These are phyloP conservation scores for Aphaenogaster ashmeadi DNA, from an alignment of 1,140 invertebrate genomes.

Conservation along the genomic window DNA sequence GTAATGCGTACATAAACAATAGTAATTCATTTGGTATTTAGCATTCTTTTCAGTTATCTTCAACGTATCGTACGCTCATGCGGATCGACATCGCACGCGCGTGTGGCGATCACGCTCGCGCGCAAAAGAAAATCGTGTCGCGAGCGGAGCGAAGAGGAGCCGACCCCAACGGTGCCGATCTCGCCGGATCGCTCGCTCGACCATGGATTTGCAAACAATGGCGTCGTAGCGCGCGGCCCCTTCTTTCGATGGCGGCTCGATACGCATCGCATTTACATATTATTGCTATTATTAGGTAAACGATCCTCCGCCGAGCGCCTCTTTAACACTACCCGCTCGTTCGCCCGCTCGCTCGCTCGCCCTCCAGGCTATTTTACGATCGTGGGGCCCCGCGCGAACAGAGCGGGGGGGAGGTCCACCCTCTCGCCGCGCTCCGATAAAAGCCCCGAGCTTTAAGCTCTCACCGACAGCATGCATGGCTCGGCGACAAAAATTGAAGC, in stretches of 20 bases:
- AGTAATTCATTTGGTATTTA: constrained; percentile 4
- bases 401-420: constrained; percentile 20
- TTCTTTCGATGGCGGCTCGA: constrained; percentile 86
- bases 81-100: not conserved
- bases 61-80: not conserved
- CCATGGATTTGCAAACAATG: constrained; percentile 86
- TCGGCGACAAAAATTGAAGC: constrained; percentile 80
- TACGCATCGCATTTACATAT: constrained; percentile 87
- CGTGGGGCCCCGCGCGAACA: constrained; percentile 64
- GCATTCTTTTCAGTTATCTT: not conserved
- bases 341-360: constrained; percentile 77
- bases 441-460: constrained; percentile 43
- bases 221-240: constrained; percentile 81
- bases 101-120: not conserved
- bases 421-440: constrained; percentile 67
- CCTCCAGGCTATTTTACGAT: constrained; percentile 83
- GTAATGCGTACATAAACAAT: not conserved
- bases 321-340: constrained; percentile 82
- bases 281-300: constrained; percentile 87
- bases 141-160: constrained; percentile 1
- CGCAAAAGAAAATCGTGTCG: constrained; percentile 28
- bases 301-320: constrained; percentile 84
- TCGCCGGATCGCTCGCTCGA: constrained; percentile 74
- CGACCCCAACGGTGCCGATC: constrained; percentile 26
- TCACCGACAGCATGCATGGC: constrained; percentile 48